Conservation (phyloP, 2,888 invertebrate species). For the Sinopyrophorus schimmeli region DNA sequence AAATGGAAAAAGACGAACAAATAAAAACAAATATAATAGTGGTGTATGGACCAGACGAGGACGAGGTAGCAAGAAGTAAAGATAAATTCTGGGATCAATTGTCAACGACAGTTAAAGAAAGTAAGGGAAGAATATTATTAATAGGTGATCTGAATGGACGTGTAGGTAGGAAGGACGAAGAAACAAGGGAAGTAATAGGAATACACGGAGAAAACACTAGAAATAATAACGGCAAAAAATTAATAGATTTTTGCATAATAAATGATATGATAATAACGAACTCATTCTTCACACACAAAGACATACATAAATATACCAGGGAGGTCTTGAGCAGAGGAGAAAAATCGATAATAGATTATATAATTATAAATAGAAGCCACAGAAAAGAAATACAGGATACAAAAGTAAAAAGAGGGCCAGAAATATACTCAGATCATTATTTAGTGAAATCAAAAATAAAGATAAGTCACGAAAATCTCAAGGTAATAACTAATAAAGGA, state of each 20-base stretch:
- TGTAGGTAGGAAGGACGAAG: slow-evolving; percentile 9
- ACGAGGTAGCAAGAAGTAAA: slow-evolving; percentile 11
- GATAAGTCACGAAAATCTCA: too few species aligned
- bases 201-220: slow-evolving; percentile 9
- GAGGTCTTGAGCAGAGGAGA: slow-evolving; percentile 1
- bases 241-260: slow-evolving; percentile 15
- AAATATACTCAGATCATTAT: slow-evolving; percentile 2
- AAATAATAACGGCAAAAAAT: slow-evolving; percentile 10
- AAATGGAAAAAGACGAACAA: slow-evolving; percentile 16
- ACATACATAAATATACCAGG: slow-evolving; percentile 6
- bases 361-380: neutral
- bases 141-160: slow-evolving; percentile 19
- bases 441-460: neutral
- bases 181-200: slow-evolving; percentile 5
- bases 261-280: slow-evolving; percentile 20
- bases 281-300: slow-evolving; percentile 14
- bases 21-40: slow-evolving; percentile 13
- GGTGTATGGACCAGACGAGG: slow-evolving; percentile 18
- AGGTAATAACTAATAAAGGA: neutral
- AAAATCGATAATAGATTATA: slow-evolving; percentile 4
- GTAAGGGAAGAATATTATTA: slow-evolving; percentile 14
- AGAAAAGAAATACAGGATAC: neutral
- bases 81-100: slow-evolving; percentile 26
- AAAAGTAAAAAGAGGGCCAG: slow-evolving; percentile 3
- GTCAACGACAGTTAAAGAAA: slow-evolving; percentile 6